Percentiles rank a stretch among this genome's conserved stretches.
Conservation (phyloP, 2,797 vertebrate species). For the Cheirogaleus major region DNA sequence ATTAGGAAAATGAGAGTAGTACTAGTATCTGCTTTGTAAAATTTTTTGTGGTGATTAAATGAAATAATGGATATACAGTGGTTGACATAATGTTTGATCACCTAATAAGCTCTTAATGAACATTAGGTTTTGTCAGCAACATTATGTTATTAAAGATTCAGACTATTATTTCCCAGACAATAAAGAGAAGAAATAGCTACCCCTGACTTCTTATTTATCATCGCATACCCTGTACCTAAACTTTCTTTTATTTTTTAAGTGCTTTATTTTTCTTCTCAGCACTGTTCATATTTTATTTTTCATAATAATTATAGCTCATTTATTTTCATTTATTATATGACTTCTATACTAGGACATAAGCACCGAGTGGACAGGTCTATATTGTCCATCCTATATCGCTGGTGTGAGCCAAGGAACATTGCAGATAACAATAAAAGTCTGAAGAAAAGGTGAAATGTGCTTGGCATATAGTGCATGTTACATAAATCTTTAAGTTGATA, state of each 20-base stretch:
- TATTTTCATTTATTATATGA: not conserved
- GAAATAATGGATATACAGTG: not conserved
- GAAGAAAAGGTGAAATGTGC: not conserved
- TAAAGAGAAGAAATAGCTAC: not conserved
- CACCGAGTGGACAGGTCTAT: not conserved
- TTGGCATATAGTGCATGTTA: fast-evolving
- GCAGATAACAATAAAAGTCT: not conserved
- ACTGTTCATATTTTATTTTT: not conserved
- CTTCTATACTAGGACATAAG: not conserved
- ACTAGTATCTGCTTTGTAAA: not conserved
- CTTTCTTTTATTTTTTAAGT: not conserved
- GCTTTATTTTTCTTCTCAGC: not conserved
- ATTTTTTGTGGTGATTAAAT: not conserved
- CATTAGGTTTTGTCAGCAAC: not conserved
- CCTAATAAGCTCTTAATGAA: not conserved
- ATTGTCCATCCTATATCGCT: too few relatives aligned
- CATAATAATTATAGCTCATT: not conserved
- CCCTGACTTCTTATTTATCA: not conserved
- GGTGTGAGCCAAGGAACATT: too few relatives aligned
- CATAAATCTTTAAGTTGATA: not conserved
- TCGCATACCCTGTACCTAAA: not conserved
- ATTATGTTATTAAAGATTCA: not conserved
- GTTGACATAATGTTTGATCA: not conserved
- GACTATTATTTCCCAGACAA: not conserved
- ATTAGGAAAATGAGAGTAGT: not conserved